Base-by-base conservation (phyloP, 1,140 invertebrate species). In the Thaumetopoea pityocampa region DNA sequence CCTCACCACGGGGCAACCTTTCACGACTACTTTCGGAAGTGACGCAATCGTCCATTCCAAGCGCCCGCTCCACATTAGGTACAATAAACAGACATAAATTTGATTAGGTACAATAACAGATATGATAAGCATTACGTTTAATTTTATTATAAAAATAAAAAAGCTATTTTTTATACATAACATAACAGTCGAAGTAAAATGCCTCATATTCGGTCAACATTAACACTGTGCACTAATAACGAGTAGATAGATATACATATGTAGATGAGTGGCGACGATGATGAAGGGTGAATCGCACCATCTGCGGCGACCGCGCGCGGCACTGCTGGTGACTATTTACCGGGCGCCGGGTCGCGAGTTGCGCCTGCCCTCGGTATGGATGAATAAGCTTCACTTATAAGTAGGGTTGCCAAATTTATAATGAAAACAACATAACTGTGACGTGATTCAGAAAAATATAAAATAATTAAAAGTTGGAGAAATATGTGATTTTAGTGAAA, bases 191-290 rank as follows among this genome's bases (percentile, higher is more conserved):
- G 67, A 65, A 69, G 63, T 65, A 70, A 67, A 69, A 69, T 67
- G 72, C 61, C 63, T 61, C 57, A 54, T 69, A n/a, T 67, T 67
- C 44, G 56, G 64, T 76, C 59, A 74, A 74, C 66, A 65, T 66
- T 76, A 79, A 79, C 74, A 79, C 59, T 72, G 74, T 82, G 78
- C 78, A 72, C 71, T 69, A 78, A 77, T 78, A 80, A 82, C 78
- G 70, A 82, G 71, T 79, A 70, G n/a, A n/a, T n/a, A n/a, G n/a
- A n/a, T n/a, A n/a, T n/a, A n/a, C n/a, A n/a, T n/a, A n/a, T n/a
- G n/a, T 64, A 58, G 49, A 71, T 68, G 71, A 68, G 55, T 67
- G 51, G 51, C 42, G 51, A 74, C 55, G 45, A 67, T 60, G 59
- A 63, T 24, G 20, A 47, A 48, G 38, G 49, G 51, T 50, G 53